Base-by-base conservation (phyloP, 1,140 invertebrate genomes). In the Antheraea pernyi region DNA sequence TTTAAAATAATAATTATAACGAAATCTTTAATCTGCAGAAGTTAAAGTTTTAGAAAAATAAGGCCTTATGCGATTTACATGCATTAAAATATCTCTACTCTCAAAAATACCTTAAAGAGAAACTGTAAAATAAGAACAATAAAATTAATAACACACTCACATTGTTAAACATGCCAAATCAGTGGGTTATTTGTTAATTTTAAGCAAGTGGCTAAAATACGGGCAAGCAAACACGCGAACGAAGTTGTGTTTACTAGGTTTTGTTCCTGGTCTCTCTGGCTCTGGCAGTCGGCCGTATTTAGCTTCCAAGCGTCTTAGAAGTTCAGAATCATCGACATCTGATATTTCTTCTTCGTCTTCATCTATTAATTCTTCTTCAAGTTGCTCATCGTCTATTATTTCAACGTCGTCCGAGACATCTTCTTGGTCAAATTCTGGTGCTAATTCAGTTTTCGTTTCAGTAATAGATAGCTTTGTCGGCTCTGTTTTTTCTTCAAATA, bases 251-350 rank as follows among this genome's bases (percentile, higher is more conserved):
- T 94, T 93, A 84, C 91, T 92, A 61, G 91, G 85, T 80, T 86
- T 91, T 42, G 88, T 85, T 74, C 84, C 81, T n/a, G 93, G 92
- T 67, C 94, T 92, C 53, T 93, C 92, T 0, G 89, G 86, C 63
- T 93, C 91, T 36, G 94, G 93, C 63, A 96, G 86, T 74, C 95
- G 95, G 60, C 95, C 95, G 83, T 96, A 96, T 92, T 95, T 96
- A 19, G 93, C 95, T 86, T 96, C 95, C 58, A 96, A 82, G 79
- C 95, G 94, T 76, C 93, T 95, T 76, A 96, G 92, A 37, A 96
- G 86, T 75, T 96, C 95, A 2, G 92, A 92, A 83, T 96, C 94
- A 79, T 95, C 94, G 0, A 94, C 93, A 70, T 94, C 94, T 0
- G 94, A 94, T 76, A 94, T 92, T 71, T 94, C 93, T 78, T 95